A percentile compares a stretch with the other conserved stretches of the same genome.
phyloP scores from a whole-genome alignment of 2,797 vertebrate genomes.

The Parotocinclus haroldoi region DNA sequence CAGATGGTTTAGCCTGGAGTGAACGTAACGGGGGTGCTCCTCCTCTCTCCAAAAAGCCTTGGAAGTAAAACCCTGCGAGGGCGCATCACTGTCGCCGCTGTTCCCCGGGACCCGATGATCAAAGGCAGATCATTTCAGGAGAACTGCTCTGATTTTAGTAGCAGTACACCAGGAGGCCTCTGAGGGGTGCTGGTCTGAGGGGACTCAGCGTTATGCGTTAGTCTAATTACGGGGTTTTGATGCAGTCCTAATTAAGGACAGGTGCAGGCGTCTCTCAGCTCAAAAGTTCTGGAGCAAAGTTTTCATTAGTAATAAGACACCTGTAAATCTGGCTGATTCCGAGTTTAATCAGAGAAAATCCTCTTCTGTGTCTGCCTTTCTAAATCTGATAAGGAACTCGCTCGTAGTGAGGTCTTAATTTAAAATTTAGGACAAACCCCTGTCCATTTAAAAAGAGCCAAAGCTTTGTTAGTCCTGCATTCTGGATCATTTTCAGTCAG shows the following conservation, averaged over 20 bases:
- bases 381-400: no score
- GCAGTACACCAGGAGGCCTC: neutral
- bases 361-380: no score
- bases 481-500: neutral
- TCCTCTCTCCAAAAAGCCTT: conserved; percentile 46
- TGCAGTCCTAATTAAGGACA: neutral
- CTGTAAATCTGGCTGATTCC: neutral
- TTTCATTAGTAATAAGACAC: neutral
- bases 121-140: conserved; percentile 43
- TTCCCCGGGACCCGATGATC: conserved; percentile 46
- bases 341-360: no score
- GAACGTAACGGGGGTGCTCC: conserved; percentile 42
- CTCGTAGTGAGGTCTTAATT: no score
- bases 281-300: neutral
- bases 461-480: no score
- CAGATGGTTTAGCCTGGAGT: conserved; percentile 65
- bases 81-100: conserved; percentile 40
- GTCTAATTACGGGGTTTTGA: neutral
- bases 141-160: neutral
- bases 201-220: conserved; percentile 3
- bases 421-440: no score
- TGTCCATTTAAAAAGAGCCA: no score
- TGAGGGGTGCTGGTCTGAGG: neutral
- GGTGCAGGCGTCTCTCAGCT: neutral
- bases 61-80: conserved; percentile 46